Percentiles rank a stretch among this genome's conserved stretches.
Evolutionary conservation across 2,113 vertebrate genomes (phyloP).

Genomic region (Megatriorchis doriae): DNA sequence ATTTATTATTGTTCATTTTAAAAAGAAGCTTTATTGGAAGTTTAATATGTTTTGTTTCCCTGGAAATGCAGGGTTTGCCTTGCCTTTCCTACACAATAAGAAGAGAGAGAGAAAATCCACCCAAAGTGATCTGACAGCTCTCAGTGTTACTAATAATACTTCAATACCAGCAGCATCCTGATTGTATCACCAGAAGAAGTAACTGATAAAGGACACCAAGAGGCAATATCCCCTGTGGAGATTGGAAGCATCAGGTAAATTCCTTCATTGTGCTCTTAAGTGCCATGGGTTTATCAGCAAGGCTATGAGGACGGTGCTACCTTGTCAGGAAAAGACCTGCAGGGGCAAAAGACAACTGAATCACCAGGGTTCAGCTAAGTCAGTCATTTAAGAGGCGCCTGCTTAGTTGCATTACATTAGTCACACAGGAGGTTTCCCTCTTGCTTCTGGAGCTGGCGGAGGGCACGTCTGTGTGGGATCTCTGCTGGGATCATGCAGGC

Average conservation of each 20-base stretch:
- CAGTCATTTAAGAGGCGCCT: not conserved
- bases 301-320: not conserved
- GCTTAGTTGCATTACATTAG: not conserved
- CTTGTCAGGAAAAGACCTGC: not conserved
- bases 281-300: not conserved
- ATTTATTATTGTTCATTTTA: conserved; percentile 1
- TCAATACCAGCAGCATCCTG: not conserved
- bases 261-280: not conserved
- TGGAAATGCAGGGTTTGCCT: conserved; percentile 11
- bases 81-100: not conserved
- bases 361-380: not conserved
- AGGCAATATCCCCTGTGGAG: conserved; percentile 26
- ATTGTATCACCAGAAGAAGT: conserved; percentile 21
- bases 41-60: not conserved
- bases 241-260: conserved; percentile 19
- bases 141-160: conserved; percentile 24
- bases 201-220: conserved; percentile 43
- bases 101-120: not conserved
- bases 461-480: not conserved
- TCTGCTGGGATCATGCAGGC: not conserved
- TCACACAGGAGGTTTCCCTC: not conserved
- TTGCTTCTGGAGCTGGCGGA: not conserved
- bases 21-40: not conserved
- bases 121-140: not conserved
- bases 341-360: not conserved